Percentiles rank a stretch among this genome's conserved stretches.
Evolutionary conservation across 2,113 vertebrate species (phyloP).

Genomic region (Phrynosoma blainvillii): DNA sequence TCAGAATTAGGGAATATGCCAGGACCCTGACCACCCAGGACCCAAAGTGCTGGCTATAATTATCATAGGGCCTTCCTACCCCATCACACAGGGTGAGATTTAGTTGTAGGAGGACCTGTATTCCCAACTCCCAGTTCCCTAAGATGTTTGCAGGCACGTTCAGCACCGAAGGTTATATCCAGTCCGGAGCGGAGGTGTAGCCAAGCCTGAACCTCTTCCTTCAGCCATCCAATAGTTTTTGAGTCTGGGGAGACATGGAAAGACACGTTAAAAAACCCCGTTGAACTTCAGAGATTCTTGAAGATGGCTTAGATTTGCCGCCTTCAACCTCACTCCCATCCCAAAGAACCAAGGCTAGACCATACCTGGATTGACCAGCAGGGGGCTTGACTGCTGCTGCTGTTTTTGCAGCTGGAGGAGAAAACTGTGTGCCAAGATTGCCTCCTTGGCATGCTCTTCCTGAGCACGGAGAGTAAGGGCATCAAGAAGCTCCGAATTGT

Average conservation of each 20-base stretch:
- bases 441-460: constrained; percentile 73
- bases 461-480: constrained; percentile 71
- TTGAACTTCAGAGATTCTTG: background rate
- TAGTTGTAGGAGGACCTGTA: background rate
- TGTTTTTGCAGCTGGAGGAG: constrained; percentile 15
- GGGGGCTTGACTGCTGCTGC: fast-evolving
- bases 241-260: constrained; percentile 17
- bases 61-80: background rate
- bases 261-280: background rate
- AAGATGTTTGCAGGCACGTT: constrained; percentile 48
- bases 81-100: background rate
- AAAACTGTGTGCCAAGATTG: constrained; percentile 71
- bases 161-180: constrained; percentile 41
- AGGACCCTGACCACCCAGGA: background rate
- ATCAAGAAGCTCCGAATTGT: constrained; percentile 73
- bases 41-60: background rate
- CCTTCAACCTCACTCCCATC: background rate
- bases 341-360: background rate
- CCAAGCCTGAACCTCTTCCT: constrained; percentile 44
- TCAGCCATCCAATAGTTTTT: constrained; percentile 8
- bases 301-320: no score
- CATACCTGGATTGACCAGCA: constrained; percentile 9
- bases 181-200: constrained; percentile 36
- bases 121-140: constrained; percentile 16
- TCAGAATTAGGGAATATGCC: background rate